Evolutionary conservation across 2,888 invertebrate genomes (phyloP).

Genomic region (Dioctria rufipes): DNA sequence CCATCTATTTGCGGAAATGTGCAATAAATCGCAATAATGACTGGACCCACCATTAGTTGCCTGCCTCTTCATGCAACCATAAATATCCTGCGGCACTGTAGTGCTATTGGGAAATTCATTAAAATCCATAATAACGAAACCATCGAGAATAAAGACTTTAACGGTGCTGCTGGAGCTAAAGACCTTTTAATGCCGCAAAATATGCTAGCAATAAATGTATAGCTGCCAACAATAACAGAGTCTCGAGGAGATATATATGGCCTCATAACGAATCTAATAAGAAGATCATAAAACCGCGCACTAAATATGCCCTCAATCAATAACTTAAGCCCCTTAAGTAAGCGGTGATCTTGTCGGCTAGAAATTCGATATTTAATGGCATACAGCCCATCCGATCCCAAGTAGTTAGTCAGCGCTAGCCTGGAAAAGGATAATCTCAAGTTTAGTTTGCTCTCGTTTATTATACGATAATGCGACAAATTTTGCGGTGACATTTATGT

Average conservation of each 20-base stretch:
- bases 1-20: slow-evolving; percentile 31
- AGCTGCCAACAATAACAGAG: slow-evolving; percentile 41
- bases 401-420: too few relatives aligned
- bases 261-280: slow-evolving; percentile 47
- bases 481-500: too few relatives aligned
- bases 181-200: slow-evolving; percentile 34
- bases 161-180: slow-evolving; percentile 27
- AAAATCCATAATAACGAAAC: slow-evolving; percentile 4
- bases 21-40: slow-evolving; percentile 44
- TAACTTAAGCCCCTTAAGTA: slow-evolving; percentile 36
- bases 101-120: slow-evolving; percentile 24
- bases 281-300: slow-evolving; percentile 40
- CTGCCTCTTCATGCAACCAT: slow-evolving; percentile 25
- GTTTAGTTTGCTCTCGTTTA: background rate
- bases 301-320: slow-evolving; percentile 39
- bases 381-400: background rate
- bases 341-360: slow-evolving; percentile 9
- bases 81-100: slow-evolving; percentile 25
- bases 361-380: slow-evolving; percentile 48
- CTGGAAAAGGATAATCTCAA: too few relatives aligned
- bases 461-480: background rate
- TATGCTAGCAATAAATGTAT: background rate
- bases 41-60: slow-evolving; percentile 43
- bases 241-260: slow-evolving; percentile 13
- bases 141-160: slow-evolving; percentile 38